These are phyloP conservation scores for Acestrorhynchus altus DNA, from an alignment of 2,797 vertebrate genomes.

Conservation along the genomic window DNA sequence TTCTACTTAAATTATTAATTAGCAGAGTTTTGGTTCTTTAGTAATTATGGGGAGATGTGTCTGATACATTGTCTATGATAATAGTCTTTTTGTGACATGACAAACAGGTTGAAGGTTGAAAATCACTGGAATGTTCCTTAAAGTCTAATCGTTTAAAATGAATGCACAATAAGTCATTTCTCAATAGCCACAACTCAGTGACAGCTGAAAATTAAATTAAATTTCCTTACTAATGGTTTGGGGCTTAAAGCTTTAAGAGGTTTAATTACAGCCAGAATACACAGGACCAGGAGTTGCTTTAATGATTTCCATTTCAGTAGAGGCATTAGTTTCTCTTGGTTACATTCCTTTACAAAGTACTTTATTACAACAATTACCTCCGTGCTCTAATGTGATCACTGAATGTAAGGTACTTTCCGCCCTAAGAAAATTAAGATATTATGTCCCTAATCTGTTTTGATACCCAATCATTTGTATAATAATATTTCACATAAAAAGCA, in stretches of 20 bases:
- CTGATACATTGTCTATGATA: background rate
- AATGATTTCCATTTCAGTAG: background rate
- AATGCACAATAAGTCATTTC: background rate
- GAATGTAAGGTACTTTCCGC: background rate
- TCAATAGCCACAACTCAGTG: background rate
- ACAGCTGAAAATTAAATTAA: background rate
- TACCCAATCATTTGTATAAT: constrained; percentile 37
- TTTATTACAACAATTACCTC: background rate
- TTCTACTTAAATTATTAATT: background rate
- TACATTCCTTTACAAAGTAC: background rate
- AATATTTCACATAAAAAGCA: constrained; percentile 16
- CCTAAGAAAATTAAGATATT: constrained; percentile 40
- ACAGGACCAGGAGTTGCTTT: background rate
- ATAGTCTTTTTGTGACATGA: background rate
- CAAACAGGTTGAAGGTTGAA: background rate
- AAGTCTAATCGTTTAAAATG: background rate
- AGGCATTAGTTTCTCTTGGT: background rate
- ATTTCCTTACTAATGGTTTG: background rate
- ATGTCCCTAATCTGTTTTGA: constrained; percentile 33
- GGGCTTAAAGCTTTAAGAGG: background rate
- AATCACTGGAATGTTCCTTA: background rate
- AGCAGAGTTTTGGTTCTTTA: background rate
- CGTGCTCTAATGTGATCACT: constrained; percentile 8
- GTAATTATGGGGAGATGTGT: background rate
- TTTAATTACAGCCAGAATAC: background rate